Evolutionary conservation across 2,113 vertebrate genomes (phyloP).

Genomic region (mouse (Mus musculus)): GRCm39 chr2:5945501-5946000

Average conservation of each 20-base stretch:
- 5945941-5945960: background rate
- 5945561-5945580: background rate
- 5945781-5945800: background rate
- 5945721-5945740: background rate
- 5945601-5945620: background rate
- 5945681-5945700: background rate
- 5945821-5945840: background rate
- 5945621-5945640: slow-evolving; percentile 3
- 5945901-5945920: background rate
- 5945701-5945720: background rate
- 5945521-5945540: slow-evolving; percentile 22
- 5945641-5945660: slow-evolving; percentile 6
- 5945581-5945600: background rate
- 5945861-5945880: background rate
- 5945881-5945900: background rate
- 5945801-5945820: background rate
- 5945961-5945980: background rate
- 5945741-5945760: background rate
- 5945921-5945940: background rate
- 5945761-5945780: background rate
- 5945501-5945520: background rate
- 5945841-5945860: background rate
- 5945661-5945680: background rate
- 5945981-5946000: background rate
- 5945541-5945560: background rate